Percentiles rank a stretch among this genome's conserved stretches.
Evolutionary conservation across 2,888 invertebrate genomes (phyloP).

Genomic region (Silvanus unidentatus): DNA sequence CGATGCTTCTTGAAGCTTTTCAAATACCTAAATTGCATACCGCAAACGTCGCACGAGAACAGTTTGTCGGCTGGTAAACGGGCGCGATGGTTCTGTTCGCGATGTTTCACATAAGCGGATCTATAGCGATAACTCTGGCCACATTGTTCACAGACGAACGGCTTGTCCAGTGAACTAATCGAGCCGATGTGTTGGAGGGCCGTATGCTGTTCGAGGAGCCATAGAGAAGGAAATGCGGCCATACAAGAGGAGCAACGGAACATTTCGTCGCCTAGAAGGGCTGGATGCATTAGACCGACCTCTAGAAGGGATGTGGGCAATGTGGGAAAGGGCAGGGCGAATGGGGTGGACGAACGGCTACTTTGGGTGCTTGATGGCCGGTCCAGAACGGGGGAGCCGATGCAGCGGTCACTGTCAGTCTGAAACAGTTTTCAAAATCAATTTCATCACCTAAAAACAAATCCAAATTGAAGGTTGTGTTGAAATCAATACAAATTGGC

Average conservation of each 20-base stretch:
- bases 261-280: constrained; percentile 41
- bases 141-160: constrained; percentile 87
- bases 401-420: constrained; percentile 46
- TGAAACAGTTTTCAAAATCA: constrained; percentile 28
- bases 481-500: not conserved
- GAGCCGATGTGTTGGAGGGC: constrained; percentile 71
- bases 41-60: constrained; percentile 86
- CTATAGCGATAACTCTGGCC: constrained; percentile 83
- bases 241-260: constrained; percentile 70
- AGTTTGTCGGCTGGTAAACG: constrained; percentile 82
- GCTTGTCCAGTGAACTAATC: constrained; percentile 64
- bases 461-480: too few species aligned
- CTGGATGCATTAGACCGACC: constrained; percentile 51
- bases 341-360: constrained; percentile 52
- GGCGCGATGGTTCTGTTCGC: constrained; percentile 84
- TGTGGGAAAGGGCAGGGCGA: constrained; percentile 49
- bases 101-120: constrained; percentile 77
- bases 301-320: constrained; percentile 51
- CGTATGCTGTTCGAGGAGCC: constrained; percentile 80
- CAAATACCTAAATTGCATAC: constrained; percentile 84
- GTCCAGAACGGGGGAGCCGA: constrained; percentile 42
- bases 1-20: constrained; percentile 88
- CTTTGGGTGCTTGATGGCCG: constrained; percentile 45
- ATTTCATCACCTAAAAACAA: too few species aligned
- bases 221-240: constrained; percentile 81